A percentile compares a stretch with the other conserved stretches of the same genome.
phyloP scores from a whole-genome alignment of 2,797 vertebrate species.

The Pangasius larnaudii region DNA sequence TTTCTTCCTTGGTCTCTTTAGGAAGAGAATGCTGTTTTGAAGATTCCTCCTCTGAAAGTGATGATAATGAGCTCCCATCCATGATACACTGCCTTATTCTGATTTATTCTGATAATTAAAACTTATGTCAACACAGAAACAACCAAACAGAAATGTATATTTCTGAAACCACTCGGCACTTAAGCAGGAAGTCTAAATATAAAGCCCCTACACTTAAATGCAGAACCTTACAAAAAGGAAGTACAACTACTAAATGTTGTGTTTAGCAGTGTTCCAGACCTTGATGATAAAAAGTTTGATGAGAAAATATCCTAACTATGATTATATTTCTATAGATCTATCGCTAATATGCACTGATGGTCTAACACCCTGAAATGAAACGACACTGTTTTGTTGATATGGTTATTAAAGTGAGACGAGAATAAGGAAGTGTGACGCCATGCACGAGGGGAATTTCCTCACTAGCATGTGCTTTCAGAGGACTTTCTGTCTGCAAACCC shows the following conservation, averaged over 20 bases:
- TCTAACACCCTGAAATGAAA: neutral
- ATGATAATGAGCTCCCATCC: conserved; percentile 52
- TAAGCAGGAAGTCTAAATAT: conserved; percentile 50
- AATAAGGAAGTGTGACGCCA: conserved; percentile 53
- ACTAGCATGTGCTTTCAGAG: conserved; percentile 44
- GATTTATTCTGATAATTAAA: conserved; percentile 25
- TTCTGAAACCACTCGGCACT: conserved; percentile 4
- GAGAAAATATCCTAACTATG: neutral
- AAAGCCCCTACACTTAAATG: conserved; percentile 34
- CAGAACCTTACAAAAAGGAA: conserved; percentile 45
- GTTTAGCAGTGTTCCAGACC: neutral
- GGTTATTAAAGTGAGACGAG: conserved; percentile 28
- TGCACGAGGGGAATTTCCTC: conserved; percentile 44
- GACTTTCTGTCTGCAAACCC: conserved; percentile 43
- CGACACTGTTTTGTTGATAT: conserved; percentile 22
- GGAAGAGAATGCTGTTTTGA: conserved; percentile 44
- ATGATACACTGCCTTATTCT: conserved; percentile 13
- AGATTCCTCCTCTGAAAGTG: conserved; percentile 49
- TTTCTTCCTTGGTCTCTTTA: conserved; percentile 41
- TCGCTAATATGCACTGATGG: neutral
- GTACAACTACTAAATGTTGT: neutral
- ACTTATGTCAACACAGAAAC: neutral
- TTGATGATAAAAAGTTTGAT: neutral
- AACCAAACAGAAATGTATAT: neutral
- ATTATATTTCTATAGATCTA: neutral